A percentile compares a stretch with the other conserved stretches of the same genome.
phyloP scores from a whole-genome alignment of 2,113 vertebrate species.

The Felis chaus region DNA sequence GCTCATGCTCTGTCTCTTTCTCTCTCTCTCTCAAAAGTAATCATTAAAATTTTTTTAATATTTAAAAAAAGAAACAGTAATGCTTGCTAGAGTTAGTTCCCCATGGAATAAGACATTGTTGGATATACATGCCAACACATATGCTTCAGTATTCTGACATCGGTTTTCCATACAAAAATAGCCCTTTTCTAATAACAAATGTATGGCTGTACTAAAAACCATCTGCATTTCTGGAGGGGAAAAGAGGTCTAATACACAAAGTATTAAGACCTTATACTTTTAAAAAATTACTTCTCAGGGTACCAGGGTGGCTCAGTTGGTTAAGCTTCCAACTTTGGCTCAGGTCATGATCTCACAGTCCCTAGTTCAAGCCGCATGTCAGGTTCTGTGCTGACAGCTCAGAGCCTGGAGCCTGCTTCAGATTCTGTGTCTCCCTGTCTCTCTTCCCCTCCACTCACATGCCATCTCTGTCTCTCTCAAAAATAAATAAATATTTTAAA shows the following conservation, averaged over 20 bases:
- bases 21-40: too few relatives aligned
- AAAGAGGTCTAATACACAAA: not conserved
- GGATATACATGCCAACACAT: not conserved
- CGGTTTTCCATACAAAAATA: not conserved
- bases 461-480: too few relatives aligned
- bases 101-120: not conserved
- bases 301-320: too few relatives aligned
- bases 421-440: too few relatives aligned
- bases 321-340: too few relatives aligned
- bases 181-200: not conserved
- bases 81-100: not conserved
- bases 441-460: too few relatives aligned
- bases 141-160: not conserved
- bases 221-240: not conserved
- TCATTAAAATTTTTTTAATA: not conserved
- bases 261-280: not conserved
- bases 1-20: too few relatives aligned
- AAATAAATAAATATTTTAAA: too few relatives aligned
- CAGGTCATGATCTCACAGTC: too few relatives aligned
- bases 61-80: not conserved
- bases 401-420: too few relatives aligned
- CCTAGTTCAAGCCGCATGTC: too few relatives aligned
- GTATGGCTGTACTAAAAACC: not conserved
- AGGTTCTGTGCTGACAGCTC: too few relatives aligned
- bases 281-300: not conserved